Evolutionary conservation across 2,797 vertebrate genomes (phyloP).

Genomic region (Adrianichthys oophorus): DNA sequence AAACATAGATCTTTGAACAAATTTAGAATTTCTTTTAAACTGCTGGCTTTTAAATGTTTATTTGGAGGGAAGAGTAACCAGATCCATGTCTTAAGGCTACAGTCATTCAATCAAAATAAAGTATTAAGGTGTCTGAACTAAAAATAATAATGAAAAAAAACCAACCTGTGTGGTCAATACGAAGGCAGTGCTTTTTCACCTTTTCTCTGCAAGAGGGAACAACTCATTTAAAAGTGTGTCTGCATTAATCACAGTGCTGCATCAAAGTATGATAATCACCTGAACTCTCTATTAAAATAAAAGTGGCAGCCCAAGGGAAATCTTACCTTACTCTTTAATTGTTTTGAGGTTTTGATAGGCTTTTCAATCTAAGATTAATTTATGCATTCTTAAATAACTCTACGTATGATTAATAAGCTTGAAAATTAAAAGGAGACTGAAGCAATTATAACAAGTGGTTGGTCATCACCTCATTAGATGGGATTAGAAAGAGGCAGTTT

Average conservation of each 20-base stretch:
- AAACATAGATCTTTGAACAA: too few species aligned
- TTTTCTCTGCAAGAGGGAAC: constrained; percentile 68
- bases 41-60: too few species aligned
- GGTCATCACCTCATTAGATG: constrained; percentile 99
- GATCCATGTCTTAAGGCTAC: too few species aligned
- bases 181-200: constrained; percentile 80
- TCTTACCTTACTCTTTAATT: constrained; percentile 99
- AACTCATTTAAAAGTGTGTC: constrained; percentile 93
- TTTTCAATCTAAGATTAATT: constrained; percentile 99
- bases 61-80: too few species aligned
- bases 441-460: constrained; percentile 99
- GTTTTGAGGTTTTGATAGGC: constrained; percentile 99
- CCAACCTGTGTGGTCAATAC: constrained; percentile 84
- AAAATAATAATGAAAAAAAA: background rate
- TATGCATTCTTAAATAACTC: constrained; percentile 99
- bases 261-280: constrained; percentile 99
- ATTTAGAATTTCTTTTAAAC: too few species aligned
- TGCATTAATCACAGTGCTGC: constrained; percentile 98
- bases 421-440: constrained; percentile 99
- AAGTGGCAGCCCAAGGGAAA: constrained; percentile 98
- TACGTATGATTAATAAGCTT: constrained; percentile 99
- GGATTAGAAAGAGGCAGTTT: constrained; percentile 86
- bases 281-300: constrained; percentile 99
- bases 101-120: too few species aligned
- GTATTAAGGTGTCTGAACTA: background rate